A percentile compares a stretch with the other conserved stretches of the same genome.
Evolutionary conservation across 2,113 vertebrate genomes (phyloP).

Genomic region (Epinephelus lanceolatus): DNA sequence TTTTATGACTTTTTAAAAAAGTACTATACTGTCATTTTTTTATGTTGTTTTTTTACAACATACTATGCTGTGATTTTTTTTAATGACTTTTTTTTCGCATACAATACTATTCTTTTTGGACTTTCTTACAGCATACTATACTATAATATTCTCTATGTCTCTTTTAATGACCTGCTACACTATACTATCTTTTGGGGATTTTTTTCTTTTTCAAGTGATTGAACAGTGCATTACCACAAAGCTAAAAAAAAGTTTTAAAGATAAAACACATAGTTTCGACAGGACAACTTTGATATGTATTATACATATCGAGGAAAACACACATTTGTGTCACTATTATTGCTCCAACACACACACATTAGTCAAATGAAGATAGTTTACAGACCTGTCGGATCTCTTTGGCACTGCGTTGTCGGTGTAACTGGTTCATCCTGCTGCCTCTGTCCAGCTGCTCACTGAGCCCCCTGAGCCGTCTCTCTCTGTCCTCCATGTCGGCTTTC

Average conservation of each 20-base stretch:
- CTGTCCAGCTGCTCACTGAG: constrained; percentile 76
- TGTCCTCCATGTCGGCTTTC: constrained; percentile 73
- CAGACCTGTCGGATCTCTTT: constrained; percentile 81
- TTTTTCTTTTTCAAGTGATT: too few species aligned
- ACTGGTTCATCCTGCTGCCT: constrained; percentile 61
- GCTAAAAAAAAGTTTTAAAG: neutral
- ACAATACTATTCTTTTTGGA: too few species aligned
- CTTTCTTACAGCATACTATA: too few species aligned
- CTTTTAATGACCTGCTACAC: too few species aligned
- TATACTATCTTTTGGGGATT: too few species aligned
- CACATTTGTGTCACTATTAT: neutral
- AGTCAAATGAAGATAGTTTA: neutral
- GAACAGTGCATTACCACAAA: neutral
- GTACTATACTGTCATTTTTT: too few species aligned
- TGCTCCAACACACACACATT: neutral
- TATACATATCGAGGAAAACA: neutral
- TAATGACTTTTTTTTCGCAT: too few species aligned
- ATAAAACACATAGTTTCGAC: neutral
- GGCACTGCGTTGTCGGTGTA: constrained; percentile 72
- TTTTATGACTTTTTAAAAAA: too few species aligned
- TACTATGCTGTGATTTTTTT: too few species aligned
- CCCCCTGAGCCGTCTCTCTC: constrained; percentile 72
- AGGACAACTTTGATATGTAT: neutral
- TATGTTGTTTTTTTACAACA: too few species aligned
- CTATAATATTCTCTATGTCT: too few species aligned